Conservation (phyloP, 2,888 invertebrate genomes). For the Cosmopolites sordidus region DNA sequence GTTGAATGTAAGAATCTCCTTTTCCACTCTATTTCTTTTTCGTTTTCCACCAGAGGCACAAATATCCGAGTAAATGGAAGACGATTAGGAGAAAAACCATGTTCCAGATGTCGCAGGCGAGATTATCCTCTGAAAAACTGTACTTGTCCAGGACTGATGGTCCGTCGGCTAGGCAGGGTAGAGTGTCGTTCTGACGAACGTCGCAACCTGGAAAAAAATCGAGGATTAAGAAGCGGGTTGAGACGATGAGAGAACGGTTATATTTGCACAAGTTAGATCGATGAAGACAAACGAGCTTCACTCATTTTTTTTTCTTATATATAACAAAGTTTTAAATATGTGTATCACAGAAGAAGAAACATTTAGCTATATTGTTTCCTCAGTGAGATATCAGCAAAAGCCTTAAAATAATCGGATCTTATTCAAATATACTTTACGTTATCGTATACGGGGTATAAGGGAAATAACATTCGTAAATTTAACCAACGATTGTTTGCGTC, state of each 20-base stretch:
- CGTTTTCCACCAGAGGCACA: slow-evolving; percentile 62
- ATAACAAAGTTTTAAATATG: no score
- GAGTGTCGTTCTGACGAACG: slow-evolving; percentile 50
- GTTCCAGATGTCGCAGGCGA: slow-evolving; percentile 62
- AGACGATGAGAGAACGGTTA: neutral
- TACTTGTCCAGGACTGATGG: slow-evolving; percentile 67
- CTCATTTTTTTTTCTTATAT: neutral
- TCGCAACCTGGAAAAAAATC: slow-evolving; percentile 53
- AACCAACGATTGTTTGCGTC: no score
- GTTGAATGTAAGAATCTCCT: no score
- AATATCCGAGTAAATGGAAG: slow-evolving; percentile 68
- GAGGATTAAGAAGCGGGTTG: neutral
- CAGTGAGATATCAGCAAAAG: no score
- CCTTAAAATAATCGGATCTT: no score
- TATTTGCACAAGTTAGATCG: no score
- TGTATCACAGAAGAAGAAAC: no score
- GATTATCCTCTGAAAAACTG: slow-evolving; percentile 62
- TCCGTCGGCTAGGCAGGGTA: slow-evolving; percentile 71
- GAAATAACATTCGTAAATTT: no score
- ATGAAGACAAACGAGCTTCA: neutral
- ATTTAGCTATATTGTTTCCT: no score
- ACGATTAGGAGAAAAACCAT: slow-evolving; percentile 61
- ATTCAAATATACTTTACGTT: no score
- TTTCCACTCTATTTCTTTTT: slow-evolving; percentile 49
- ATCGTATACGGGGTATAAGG: no score